Percentiles rank a stretch among this genome's conserved stretches.
Conservation (phyloP, 1,140 invertebrate species). For the Heliothis subflexa region DNA sequence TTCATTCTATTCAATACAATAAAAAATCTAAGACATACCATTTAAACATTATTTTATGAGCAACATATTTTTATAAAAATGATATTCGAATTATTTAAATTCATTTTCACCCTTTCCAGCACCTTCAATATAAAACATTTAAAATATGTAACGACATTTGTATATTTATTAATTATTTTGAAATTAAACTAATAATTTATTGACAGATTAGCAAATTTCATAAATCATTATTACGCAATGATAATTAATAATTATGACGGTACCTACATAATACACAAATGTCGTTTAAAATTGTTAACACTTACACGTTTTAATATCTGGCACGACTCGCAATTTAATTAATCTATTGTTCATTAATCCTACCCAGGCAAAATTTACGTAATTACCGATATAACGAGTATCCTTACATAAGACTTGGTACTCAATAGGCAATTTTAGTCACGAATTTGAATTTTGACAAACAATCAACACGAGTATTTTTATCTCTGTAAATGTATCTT, state of each 20-base stretch:
- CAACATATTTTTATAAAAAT: conserved; percentile 20
- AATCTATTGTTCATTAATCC: background rate
- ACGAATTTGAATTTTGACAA: background rate
- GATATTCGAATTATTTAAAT: conserved; percentile 10
- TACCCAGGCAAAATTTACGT: conserved; percentile 24
- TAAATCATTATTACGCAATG: too few species aligned
- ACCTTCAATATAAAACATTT: background rate
- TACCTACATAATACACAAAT: background rate
- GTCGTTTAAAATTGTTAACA: conserved; percentile 3
- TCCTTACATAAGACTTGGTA: background rate
- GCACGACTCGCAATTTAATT: background rate
- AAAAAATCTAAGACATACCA: conserved; percentile 8
- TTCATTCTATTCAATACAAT: conserved; percentile 14
- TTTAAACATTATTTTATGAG: conserved; percentile 2
- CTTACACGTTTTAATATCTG: background rate
- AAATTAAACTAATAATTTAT: too few species aligned
- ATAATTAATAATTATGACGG: background rate
- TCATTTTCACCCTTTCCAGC: conserved; percentile 4
- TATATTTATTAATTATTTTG: background rate
- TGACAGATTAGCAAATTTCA: too few species aligned
- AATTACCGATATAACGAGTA: conserved; percentile 2
- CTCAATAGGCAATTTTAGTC: background rate
- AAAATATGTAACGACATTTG: background rate
- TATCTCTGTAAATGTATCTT: background rate
- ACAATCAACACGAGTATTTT: background rate